phyloP scores from a whole-genome alignment of 1,140 invertebrate species.

The Magallana angulata region DNA sequence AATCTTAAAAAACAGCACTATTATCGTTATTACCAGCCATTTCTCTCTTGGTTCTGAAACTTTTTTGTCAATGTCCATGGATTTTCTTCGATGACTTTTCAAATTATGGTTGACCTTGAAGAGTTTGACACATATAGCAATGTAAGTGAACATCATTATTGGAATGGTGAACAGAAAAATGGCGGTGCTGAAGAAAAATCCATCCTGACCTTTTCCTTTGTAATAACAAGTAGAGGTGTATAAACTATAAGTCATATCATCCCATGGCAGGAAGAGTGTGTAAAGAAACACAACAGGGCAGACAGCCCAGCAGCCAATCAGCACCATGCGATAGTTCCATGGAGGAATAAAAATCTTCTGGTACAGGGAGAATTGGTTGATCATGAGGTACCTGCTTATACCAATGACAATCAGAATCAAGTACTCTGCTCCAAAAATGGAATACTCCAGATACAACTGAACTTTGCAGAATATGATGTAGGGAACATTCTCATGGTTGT shows the following conservation, averaged over 20 bases:
- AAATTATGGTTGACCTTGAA: not conserved
- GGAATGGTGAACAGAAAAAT: slow-evolving; percentile 24
- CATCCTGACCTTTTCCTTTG: not conserved
- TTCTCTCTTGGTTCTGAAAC: not conserved
- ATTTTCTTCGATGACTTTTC: slow-evolving; percentile 22
- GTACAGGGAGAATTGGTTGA: not conserved
- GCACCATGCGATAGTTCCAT: not conserved
- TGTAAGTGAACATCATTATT: not conserved
- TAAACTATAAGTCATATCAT: not conserved
- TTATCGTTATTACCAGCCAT: not conserved
- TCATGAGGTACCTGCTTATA: slow-evolving; percentile 26
- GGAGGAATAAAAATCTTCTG: not conserved
- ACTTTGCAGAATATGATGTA: not conserved
- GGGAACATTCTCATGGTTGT: not conserved
- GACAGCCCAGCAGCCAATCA: not conserved
- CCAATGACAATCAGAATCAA: not conserved
- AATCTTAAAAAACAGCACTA: slow-evolving; percentile 23
- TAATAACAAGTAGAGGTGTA: slow-evolving; percentile 6
- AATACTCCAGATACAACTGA: slow-evolving; percentile 1
- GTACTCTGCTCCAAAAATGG: slow-evolving; percentile 22
- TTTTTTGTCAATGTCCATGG: not conserved
- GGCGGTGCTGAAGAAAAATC: slow-evolving; percentile 2
- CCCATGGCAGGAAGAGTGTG: not conserved
- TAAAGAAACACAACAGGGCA: slow-evolving; percentile 15
- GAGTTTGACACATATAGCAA: slow-evolving; percentile 9